Evolutionary conservation across 2,888 invertebrate species (phyloP).

Genomic region (Temnothorax ravouxi): DNA sequence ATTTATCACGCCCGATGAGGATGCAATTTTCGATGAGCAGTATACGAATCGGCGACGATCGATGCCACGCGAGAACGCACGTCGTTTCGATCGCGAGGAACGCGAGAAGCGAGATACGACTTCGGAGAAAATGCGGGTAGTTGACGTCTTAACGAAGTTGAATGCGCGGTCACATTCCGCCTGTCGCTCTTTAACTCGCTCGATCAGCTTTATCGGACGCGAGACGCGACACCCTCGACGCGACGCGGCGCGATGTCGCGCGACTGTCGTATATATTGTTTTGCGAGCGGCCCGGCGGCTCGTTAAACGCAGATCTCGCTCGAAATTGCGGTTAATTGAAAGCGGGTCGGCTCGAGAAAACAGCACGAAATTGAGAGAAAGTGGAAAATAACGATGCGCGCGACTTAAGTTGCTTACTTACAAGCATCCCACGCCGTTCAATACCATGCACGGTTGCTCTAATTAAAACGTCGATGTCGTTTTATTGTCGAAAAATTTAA

Average conservation of each 20-base stretch:
- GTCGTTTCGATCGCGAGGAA: background rate
- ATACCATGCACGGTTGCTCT: background rate
- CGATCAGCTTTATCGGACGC: conserved; percentile 19
- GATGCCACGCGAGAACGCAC: conserved; percentile 1
- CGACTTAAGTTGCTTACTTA: background rate
- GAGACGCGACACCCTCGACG: background rate
- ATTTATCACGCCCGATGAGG: conserved; percentile 38
- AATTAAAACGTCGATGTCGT: conserved; percentile 2
- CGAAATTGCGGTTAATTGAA: conserved; percentile 63
- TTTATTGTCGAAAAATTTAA: background rate
- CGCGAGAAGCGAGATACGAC: too few species aligned
- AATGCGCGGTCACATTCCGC: conserved; percentile 1
- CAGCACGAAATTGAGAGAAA: conserved; percentile 30
- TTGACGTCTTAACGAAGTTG: conserved; percentile 3
- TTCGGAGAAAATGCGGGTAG: background rate
- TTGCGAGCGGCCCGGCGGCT: conserved; percentile 45
- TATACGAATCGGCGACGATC: background rate
- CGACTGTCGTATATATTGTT: conserved; percentile 27
- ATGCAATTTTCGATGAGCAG: conserved; percentile 9
- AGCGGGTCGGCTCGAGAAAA: conserved; percentile 39
- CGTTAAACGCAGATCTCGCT: conserved; percentile 56
- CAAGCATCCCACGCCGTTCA: background rate
- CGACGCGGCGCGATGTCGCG: background rate
- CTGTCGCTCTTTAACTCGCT: conserved; percentile 32
- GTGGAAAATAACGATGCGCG: conserved; percentile 24